Conservation (phyloP, 2,888 invertebrate genomes). For the Lumbricus terrestris region DNA sequence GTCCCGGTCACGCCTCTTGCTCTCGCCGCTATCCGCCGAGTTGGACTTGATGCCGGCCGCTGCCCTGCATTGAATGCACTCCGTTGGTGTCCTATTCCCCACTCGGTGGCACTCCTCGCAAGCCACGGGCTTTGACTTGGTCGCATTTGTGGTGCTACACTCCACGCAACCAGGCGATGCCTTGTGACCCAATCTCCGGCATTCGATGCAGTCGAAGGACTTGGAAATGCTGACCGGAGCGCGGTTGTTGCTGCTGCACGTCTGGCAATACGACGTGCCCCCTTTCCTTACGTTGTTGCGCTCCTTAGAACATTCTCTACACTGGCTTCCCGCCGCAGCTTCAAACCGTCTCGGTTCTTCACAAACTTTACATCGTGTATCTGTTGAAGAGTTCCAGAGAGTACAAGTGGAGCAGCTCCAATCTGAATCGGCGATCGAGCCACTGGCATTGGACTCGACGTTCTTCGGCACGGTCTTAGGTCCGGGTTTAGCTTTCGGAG, state of each 20-base stretch:
- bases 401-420: background rate
- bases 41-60: background rate
- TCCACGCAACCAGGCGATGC: background rate
- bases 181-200: background rate
- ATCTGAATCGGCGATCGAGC: too few relatives aligned
- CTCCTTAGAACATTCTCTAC: too few relatives aligned
- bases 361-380: background rate
- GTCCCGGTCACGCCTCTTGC: background rate
- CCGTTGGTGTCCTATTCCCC: background rate
- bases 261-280: too few relatives aligned
- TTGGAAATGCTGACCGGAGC: too few relatives aligned
- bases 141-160: background rate
- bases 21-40: background rate
- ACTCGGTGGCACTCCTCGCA: background rate
- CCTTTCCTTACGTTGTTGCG: too few relatives aligned
- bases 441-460: too few relatives aligned
- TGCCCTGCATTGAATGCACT: background rate
- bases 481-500: background rate
- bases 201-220: background rate
- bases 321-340: background rate
- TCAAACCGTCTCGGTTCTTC: background rate
- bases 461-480: too few relatives aligned
- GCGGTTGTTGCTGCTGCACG: too few relatives aligned
- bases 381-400: background rate
- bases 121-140: background rate